Evolutionary conservation across 37 sponge, comb jelly and placozoan genomes (phyloP).

Genomic region (Halisarca cf. caerulea): DNA sequence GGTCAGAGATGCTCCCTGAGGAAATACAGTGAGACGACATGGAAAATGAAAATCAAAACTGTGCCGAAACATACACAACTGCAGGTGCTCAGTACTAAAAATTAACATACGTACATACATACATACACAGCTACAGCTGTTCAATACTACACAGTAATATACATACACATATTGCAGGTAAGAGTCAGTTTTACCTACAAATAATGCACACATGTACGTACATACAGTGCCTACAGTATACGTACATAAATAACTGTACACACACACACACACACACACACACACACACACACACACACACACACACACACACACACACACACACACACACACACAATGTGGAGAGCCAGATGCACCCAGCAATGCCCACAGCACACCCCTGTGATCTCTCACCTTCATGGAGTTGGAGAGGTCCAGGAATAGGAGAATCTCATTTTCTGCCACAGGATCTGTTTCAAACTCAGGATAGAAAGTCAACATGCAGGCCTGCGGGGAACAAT

Average conservation of each 20-base stretch:
- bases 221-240: too few species aligned
- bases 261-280: too few species aligned
- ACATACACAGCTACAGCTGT: not conserved
- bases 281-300: conserved; percentile 12
- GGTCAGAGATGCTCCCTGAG: conserved; percentile 37
- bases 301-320: conserved; percentile 12
- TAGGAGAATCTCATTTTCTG: conserved; percentile 77
- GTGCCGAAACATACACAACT: not conserved
- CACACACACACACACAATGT: too few species aligned
- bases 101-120: not conserved
- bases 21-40: not conserved
- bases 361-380: too few species aligned
- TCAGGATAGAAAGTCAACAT: conserved; percentile 99
- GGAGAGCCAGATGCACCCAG: too few species aligned
- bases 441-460: conserved; percentile 73
- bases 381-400: conserved; percentile 91
- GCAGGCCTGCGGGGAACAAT: conserved; percentile 70
- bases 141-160: not conserved
- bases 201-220: too few species aligned
- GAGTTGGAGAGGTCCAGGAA: conserved; percentile 90
- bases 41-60: not conserved
- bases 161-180: too few species aligned
- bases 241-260: too few species aligned
- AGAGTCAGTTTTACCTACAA: too few species aligned
- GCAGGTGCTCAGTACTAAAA: not conserved